Evolutionary conservation across 2,113 vertebrate species (phyloP), one percentile per base, ranked within the genome.

Genomic region (Eudyptes chrysolophus): DNA sequence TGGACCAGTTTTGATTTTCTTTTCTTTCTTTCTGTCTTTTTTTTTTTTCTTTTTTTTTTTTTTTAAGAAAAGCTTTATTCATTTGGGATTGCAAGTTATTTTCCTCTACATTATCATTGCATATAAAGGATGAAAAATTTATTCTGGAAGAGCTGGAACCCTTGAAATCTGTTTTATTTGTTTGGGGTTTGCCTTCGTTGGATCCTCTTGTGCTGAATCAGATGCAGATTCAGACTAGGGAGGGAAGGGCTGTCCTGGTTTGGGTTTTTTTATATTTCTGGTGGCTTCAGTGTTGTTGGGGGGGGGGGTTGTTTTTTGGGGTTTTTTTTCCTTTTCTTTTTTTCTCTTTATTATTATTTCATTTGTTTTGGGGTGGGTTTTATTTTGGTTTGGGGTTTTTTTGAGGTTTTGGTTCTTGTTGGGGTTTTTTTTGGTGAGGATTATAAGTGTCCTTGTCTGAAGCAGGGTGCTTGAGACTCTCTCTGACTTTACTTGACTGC

Each of bases 241-340:
- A 8, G 2, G 6, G 0, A 42, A 42, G 10, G 2, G 3, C 0
- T 0, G 9, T 60, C 17, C 18, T 82, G 29, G 5, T 55, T 46
- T 42, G 30, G 3, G 0, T 3, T 46, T 58, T 87, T 49, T 48
- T 3, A 10, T 60, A 5, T 42, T 93, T 42, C 32, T 86, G 48
- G 6, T 77, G 4, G 9, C 58, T 69, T 76, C 16, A 48, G 11
- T 64, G 40, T 52, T 84, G 24, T 68, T 71, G 13, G 5, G 5
- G 13, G 0, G 4, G 7, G 15, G 71, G 17, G 4, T 4, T 34
- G 6, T 26, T n/a, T 11, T 40, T 40, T 38, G 38, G 40, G 11
- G 6, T 32, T 66, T 14, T 54, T 62, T 5, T 29, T 15, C 10
- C 2, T 9, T 12, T 25, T 44, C 3, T 11, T 10, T 38, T 16